Evolutionary conservation across 2,888 invertebrate genomes (phyloP), one percentile per base, ranked within the genome.

Genomic region (Gibbula magus): DNA sequence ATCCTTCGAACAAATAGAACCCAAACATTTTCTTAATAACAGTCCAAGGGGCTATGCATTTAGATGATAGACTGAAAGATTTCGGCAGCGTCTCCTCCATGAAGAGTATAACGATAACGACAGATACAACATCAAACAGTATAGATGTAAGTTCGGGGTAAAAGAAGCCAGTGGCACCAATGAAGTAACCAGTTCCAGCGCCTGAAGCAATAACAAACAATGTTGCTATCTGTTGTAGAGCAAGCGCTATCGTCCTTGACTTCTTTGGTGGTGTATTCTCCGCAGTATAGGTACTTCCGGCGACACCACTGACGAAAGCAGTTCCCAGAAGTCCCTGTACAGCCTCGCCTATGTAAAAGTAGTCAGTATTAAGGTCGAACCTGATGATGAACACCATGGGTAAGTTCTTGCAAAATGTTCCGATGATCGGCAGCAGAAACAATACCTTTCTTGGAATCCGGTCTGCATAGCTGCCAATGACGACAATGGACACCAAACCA

Each of bases 251-350:
- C 0, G 81, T 77, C 20, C 86, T 61, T 20, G 75, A 61, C 70
- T 79, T 75, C 0, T 82, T 79, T 20, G 83, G 82, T n/a, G 73
- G 66, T 35, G 85, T 85, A 5, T 83, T 80, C 61, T 86, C 86
- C 29, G 84, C 80, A 0, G 77, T 73, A 67, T 84, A 85, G 10
- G 84, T 83, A 10, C 79, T 79, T 25, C 81, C 73, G 1, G 83
- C 83, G 54, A 84, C 82, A 13, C 81, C 56, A 10, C 77, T 74
- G 0, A 84, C 82, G 10, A 78, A 56, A 54, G 76, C 82, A 45
- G 80, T 79, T 0, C 86, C 85, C 0, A 81, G 75, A 20, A 66
- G 61, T 13, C 86, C 86, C 75, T 85, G 84, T 0, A 86, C 16
- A 16, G 82, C 13, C 67, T 77, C 79, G 1, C 79, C 84, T 10